Base-by-base conservation (phyloP, 2,113 vertebrate species). In the Pagrus major region DNA sequence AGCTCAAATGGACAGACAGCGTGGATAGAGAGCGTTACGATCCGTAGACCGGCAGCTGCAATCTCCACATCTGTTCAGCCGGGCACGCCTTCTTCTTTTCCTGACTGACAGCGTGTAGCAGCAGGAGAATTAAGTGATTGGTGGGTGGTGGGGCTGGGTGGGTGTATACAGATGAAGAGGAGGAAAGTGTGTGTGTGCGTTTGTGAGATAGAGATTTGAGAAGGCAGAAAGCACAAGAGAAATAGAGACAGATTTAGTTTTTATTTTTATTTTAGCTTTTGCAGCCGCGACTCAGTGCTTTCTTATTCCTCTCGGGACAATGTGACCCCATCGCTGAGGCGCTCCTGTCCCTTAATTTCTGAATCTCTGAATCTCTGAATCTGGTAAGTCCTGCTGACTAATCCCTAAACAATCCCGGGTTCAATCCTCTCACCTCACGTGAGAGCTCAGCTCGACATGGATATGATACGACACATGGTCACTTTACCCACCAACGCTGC, bases 391-490 rank as follows among this genome's bases (percentile, higher is more conserved):
- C 89, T 71, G 72, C 35, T 41, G 71, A 78, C 84, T 95, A 95
- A 95, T 95, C 92, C 93, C 87, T 31, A 37, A 91, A 92, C 91
- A 94, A 94, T 92, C 90, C 81, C 58, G 18, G 49, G 68, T 84
- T 91, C 87, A 91, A 89, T 92, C 89, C 89, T 80, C 74, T 76
- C 85, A 87, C 84, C 85, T 91, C 87, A 92, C 79, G 61, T 91
- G 88, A 93, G 47, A 52, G 79, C 83, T 90, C 76, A 77, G 75
- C 81, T 52, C 66, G 81, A 84, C 73, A 90, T 80, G 61, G 74
- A 83, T 89, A 90, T 88, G 86, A 92, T 90, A 77, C 59, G 88
- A 92, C 80, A 68, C 20, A 64, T 56, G 71, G 73, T 84, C 66
- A 77, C 59, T 81, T 64, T 63, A 31, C 59, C 29, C 49, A 41